Evolutionary conservation across 1,140 invertebrate genomes (phyloP).

Genomic region (Pseudachorutes palmiensis): DNA sequence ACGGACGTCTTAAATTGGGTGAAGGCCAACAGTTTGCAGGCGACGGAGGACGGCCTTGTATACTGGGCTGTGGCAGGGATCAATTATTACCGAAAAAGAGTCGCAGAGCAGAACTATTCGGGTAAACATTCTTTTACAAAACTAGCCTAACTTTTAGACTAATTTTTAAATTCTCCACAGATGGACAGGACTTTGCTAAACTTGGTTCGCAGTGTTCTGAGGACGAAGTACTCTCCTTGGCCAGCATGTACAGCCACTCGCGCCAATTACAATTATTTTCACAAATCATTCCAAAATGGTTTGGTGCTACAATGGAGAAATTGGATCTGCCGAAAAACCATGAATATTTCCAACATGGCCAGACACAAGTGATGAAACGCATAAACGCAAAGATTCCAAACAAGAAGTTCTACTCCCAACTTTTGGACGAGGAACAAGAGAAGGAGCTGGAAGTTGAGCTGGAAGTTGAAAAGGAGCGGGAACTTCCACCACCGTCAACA

Average conservation of each 20-base stretch:
- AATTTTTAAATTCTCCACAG: too few relatives aligned
- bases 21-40: constrained; percentile 22
- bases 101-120: constrained; percentile 4
- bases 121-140: too few relatives aligned
- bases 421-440: constrained; percentile 34
- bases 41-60: constrained; percentile 24
- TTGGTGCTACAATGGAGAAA: constrained; percentile 6
- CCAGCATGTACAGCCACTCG: constrained; percentile 18
- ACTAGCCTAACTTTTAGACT: too few relatives aligned
- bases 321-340: constrained; percentile 10
- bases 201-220: constrained; percentile 21
- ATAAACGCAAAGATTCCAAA: too few relatives aligned
- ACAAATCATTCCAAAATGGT: constrained; percentile 14
- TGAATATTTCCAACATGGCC: too few relatives aligned
- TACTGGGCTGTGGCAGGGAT: constrained; percentile 17
- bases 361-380: too few relatives aligned
- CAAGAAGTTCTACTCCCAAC: constrained; percentile 15
- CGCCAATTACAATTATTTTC: not conserved
- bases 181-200: constrained; percentile 7
- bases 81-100: constrained; percentile 15
- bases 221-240: constrained; percentile 21
- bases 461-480: constrained; percentile 23
- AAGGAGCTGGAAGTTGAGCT: constrained; percentile 33
- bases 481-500: constrained; percentile 2
- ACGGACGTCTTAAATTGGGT: constrained; percentile 30